A percentile compares a stretch with the other conserved stretches of the same genome.
phyloP scores from a whole-genome alignment of 1,140 invertebrate genomes.

The Megalopta genalis region DNA sequence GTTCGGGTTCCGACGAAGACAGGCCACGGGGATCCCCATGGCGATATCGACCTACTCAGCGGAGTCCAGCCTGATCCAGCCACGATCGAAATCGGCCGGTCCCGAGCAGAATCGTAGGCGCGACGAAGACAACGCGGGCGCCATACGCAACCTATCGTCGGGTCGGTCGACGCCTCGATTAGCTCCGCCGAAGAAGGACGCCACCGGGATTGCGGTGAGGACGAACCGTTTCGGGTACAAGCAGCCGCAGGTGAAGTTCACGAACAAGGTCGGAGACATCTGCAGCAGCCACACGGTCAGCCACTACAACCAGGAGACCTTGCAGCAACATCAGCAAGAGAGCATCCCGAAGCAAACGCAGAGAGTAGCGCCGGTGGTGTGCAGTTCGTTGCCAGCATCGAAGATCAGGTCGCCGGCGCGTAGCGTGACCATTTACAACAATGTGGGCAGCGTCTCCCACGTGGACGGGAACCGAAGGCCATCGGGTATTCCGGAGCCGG shows the following conservation, averaged over 20 bases:
- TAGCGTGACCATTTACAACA: conserved; percentile 49
- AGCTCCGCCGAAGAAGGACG: conserved; percentile 80
- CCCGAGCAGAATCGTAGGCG: conserved; percentile 72
- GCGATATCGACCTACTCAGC: conserved; percentile 67
- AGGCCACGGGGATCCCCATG: conserved; percentile 80
- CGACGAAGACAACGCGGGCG: conserved; percentile 53
- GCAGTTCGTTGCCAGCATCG: conserved; percentile 31
- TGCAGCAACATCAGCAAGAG: conserved; percentile 55
- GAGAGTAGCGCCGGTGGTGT: conserved; percentile 32
- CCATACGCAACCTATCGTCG: conserved; percentile 71
- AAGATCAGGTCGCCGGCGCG: conserved; percentile 67
- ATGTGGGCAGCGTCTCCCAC: background rate
- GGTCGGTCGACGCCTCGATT: conserved; percentile 79
- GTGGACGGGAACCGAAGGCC: conserved; percentile 54
- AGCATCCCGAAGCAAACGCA: conserved; percentile 41
- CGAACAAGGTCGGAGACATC: conserved; percentile 79
- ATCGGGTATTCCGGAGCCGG: conserved; percentile 67
- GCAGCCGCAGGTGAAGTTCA: conserved; percentile 73
- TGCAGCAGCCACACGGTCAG: conserved; percentile 68
- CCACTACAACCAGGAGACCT: conserved; percentile 71
- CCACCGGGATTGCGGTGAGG: conserved; percentile 71
- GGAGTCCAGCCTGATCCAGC: conserved; percentile 66
- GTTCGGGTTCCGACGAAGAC: conserved; percentile 84
- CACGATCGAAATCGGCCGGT: conserved; percentile 76
- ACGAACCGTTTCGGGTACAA: conserved; percentile 81